Evolutionary conservation across 2,113 vertebrate species (phyloP), one percentile per base, ranked within the genome.

Genomic region (Thamnophis sirtalis): DNA sequence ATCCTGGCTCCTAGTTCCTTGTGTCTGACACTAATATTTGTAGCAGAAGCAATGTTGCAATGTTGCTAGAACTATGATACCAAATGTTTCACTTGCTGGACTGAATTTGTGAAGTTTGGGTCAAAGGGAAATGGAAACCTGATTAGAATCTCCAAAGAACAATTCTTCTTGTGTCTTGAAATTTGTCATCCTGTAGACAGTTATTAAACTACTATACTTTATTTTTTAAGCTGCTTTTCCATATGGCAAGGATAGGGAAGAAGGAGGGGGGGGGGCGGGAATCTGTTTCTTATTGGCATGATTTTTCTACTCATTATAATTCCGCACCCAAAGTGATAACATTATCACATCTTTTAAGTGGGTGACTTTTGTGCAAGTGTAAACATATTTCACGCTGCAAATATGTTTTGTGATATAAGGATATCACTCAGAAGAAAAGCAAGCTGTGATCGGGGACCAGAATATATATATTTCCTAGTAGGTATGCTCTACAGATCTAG

Each of bases 261-360:
- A 54, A 43, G 28, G n/a, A n/a, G 9, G 51, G 33, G 38, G 48
- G 54, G 73, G 38, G n/a, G n/a, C 1, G 9, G 68, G 91, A 84
- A 85, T 60, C 73, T 89, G 91, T 73, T 89, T 92, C 91, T 89
- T 85, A 89, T 63, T 85, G 84, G 91, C 91, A 85, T 89, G 91
- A 6, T 89, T 85, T 89, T 80, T 11, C 80, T 84, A 89, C 87
- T 92, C 91, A 92, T 92, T 92, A 92, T 92, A 92, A 92, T 89
- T 92, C 91, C 48, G 87, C 91, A 92, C 91, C 80, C 1, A 89
- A 92, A 92, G 91, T 92, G 91, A 92, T 92, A 92, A 92, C 91
- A 85, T 92, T 92, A 92, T 92, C 91, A 92, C 91, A 92, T 92
- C 73, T 92, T 92, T 92, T 92, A 92, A 89, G 91, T 92, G 91